Evolutionary conservation across 2,888 invertebrate genomes (phyloP), one percentile per base, ranked within the genome.

Genomic region (Strigamia maritima): DNA sequence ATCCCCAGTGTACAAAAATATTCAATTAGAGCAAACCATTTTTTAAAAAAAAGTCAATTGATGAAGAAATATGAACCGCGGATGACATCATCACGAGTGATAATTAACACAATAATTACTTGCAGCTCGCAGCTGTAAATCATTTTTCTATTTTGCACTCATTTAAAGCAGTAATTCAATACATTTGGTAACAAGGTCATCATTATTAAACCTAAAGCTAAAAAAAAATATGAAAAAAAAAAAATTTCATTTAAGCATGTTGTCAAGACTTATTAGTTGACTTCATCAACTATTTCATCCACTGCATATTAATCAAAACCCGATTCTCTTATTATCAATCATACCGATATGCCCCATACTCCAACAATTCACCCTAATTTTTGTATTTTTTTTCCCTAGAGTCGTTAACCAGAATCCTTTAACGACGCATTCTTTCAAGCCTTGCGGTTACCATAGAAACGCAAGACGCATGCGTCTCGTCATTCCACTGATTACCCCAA

Each of bases 401-500:
- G 26, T 65, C 65, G 65, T 65, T 65, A 65, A 65, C 60, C 65
- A 65, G 65, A 65, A 65, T 24, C 65, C 65, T 65, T 65, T 65
- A 65, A 65, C 65, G 65, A 65, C 65, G 65, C 65, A 65, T 65
- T 65, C 65, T 65, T 65, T 65, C 65, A 26, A 26, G 65, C 65
- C 65, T 65, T 65, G 65, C 65, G 65, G 65, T 65, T 65, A 65
- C 65, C 26, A 65, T 65, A 28, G 65, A 65, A 65, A 65, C 65
- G 65, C 65, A 28, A 28, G 65, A 65, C 65, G 65, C 65, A 65
- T 65, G 65, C 65, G 65, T 65, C 65, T 65, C 65, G 65, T 65
- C 65, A 65, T 65, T 65, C 65, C 24, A 65, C 65, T 65, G 65
- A 65, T 65, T 65, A 65, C 65, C 65, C 65, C 65, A 65, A 65